These are phyloP conservation scores for Pan troglodytes DNA, from an alignment of 2,113 vertebrate genomes.

Conservation along the genomic window NHGRI_mPanTro3-v2.1_pri NC_072408.2:35459001-35459500, in stretches of 20 bases:
- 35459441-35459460: not conserved
- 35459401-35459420: not conserved
- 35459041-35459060: not conserved
- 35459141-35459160: not conserved
- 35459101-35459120: not conserved
- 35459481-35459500: not conserved
- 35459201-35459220: constrained; percentile 38
- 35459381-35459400: not conserved
- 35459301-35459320: constrained; percentile 44
- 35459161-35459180: not conserved
- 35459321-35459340: constrained; percentile 25
- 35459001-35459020: not conserved
- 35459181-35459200: not conserved
- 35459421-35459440: not conserved
- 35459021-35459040: not conserved
- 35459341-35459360: constrained; percentile 11
- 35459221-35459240: constrained; percentile 32
- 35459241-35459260: not conserved
- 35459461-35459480: not conserved
- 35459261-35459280: constrained; percentile 40
- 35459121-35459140: not conserved
- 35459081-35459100: not conserved
- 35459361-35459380: not conserved
- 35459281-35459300: constrained; percentile 49
- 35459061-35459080: not conserved